Base-by-base conservation (phyloP, 2,113 vertebrate species). In the Natator depressus region DNA sequence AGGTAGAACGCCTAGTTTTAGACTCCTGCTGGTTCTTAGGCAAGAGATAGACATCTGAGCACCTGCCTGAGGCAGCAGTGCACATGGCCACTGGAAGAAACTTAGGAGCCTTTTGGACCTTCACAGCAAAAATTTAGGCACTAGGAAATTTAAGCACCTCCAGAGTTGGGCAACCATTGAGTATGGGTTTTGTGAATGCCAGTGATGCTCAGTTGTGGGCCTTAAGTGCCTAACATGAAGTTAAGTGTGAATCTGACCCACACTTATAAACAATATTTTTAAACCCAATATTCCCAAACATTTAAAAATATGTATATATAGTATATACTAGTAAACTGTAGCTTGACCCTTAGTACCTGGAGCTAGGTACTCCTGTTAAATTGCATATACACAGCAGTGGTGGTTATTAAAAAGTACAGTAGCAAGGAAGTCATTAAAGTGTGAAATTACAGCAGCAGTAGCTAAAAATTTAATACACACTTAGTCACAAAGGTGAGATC, bases 401-500 rank as follows among this genome's bases (percentile, higher is more conserved):
- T 53, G 89, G 31, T 95, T 92, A 87, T 46, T 86, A 81, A 93
- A 96, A 93, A 51, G 76, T 16, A 90, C 2, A 50, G 57, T 49
- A 83, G 24, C 80, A 95, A 96, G 76, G 51, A 91, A 85, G 62
- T 69, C 86, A 91, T 91, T 88, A n/a, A 81, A 94, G 42, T 85
- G n/a, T 82, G 57, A 94, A 95, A 95, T 88, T 87, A 76, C 46
- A 89, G 88, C 27, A 31, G 78, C 47, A 94, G 10, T 38, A 95
- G 54, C 10, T 75, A 31, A 69, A 88, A 81, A 20, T 76, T 82
- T 91, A 89, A 76, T 93, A 85, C 4, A 53, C 35, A 83, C 31
- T 81, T 89, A 42, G 93, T 93, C 82, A 53, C 84, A 82, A 94
- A 90, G 55, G 90, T n/a, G 93, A 95, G 19, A 93, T 14, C 42